Evolutionary conservation across 2,888 invertebrate genomes (phyloP).

Genomic region (Nebria brevicollis): DNA sequence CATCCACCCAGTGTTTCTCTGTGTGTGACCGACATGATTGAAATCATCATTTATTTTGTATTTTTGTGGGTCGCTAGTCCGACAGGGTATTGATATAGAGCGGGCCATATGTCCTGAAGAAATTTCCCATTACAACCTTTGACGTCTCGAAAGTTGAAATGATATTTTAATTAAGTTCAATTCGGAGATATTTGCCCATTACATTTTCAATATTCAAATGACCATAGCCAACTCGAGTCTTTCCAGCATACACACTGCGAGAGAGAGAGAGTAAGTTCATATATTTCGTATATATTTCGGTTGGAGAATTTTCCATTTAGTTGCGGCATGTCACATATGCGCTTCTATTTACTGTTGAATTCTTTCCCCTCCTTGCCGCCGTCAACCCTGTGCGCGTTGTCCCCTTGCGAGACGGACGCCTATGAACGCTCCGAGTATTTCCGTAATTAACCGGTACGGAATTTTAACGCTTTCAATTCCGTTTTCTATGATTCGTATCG

Average conservation of each 20-base stretch:
- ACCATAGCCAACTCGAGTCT: slow-evolving; percentile 5
- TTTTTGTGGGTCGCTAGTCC: slow-evolving; percentile 27
- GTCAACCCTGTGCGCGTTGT: slow-evolving; percentile 15
- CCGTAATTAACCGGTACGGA: slow-evolving; percentile 41
- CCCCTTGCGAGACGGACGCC: slow-evolving; percentile 29
- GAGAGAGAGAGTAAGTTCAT: slow-evolving; percentile 29
- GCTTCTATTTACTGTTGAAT: slow-evolving; percentile 45
- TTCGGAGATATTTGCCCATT: slow-evolving; percentile 36
- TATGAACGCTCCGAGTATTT: slow-evolving; percentile 42
- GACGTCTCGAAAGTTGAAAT: slow-evolving; percentile 2
- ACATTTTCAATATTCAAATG: slow-evolving; percentile 44
- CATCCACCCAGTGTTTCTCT: slow-evolving; percentile 10
- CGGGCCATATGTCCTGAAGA: background rate
- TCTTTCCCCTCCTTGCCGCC: slow-evolving; percentile 18
- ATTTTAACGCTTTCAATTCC: slow-evolving; percentile 14
- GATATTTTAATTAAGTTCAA: slow-evolving; percentile 42
- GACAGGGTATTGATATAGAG: background rate
- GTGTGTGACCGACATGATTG: slow-evolving; percentile 39
- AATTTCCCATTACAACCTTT: no score
- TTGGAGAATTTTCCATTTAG: slow-evolving; percentile 47
- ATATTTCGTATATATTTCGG: slow-evolving; percentile 46
- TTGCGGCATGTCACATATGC: slow-evolving; percentile 46
- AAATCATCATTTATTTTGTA: slow-evolving; percentile 41
- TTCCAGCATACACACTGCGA: background rate
- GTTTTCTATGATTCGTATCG: slow-evolving; percentile 17